A percentile compares a stretch with the other conserved stretches of the same genome.
Evolutionary conservation across 2,113 vertebrate genomes (phyloP).

Genomic region (Oreochromis aureus): DNA sequence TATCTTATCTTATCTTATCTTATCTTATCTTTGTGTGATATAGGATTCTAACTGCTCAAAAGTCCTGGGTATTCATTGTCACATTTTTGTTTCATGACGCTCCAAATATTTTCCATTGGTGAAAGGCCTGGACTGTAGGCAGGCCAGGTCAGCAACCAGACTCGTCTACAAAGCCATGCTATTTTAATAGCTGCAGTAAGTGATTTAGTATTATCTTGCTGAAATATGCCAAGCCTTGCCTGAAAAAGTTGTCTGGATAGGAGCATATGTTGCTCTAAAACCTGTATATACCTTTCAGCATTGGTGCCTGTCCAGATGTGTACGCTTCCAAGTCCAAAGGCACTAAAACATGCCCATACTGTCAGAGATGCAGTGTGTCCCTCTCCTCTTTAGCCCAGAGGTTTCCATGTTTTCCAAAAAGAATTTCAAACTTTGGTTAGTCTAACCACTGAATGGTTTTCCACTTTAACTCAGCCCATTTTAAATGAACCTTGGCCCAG

Average conservation of each 20-base stretch:
- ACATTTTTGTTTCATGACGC: not conserved
- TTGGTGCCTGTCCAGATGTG: not conserved
- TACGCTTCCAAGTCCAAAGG: not conserved
- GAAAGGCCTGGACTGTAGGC: no score
- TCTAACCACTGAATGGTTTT: no score
- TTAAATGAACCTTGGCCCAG: no score
- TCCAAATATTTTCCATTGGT: no score
- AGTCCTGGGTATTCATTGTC: not conserved
- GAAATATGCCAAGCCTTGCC: not conserved
- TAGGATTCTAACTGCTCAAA: not conserved
- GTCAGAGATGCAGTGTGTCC: not conserved
- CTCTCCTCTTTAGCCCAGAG: not conserved
- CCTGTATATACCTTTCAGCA: not conserved
- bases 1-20: no score
- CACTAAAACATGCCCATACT: not conserved
- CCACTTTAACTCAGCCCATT: no score
- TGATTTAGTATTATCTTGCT: not conserved
- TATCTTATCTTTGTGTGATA: not conserved
- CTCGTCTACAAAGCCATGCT: no score
- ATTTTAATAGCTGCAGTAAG: not conserved
- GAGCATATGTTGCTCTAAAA: not conserved
- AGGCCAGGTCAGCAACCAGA: no score
- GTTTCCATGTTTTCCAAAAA: not conserved
- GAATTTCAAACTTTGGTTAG: no score
- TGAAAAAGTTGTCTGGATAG: not conserved